A percentile compares a stretch with the other conserved stretches of the same genome.
These are phyloP conservation scores for Chesias legatella DNA, from an alignment of 2,888 invertebrate genomes.

Conservation along the genomic window DNA sequence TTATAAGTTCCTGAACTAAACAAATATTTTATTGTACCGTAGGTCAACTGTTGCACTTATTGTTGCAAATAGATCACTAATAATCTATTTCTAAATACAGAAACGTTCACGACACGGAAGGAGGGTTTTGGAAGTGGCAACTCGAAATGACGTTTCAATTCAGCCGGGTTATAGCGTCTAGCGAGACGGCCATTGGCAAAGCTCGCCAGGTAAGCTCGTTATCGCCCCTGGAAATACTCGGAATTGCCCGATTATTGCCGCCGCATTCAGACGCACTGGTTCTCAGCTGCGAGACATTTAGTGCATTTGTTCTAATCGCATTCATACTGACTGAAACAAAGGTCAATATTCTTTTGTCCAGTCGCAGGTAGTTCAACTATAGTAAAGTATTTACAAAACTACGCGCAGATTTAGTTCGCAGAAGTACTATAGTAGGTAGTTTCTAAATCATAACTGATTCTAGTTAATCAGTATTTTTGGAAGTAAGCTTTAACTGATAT, in stretches of 20 bases:
- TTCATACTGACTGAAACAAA: conserved; percentile 13
- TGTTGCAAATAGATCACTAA: too few species aligned
- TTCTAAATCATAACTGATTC: too few species aligned
- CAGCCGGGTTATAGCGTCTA: conserved; percentile 37
- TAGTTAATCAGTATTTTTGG: too few species aligned
- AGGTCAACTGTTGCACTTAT: conserved; percentile 5
- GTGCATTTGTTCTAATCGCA: conserved; percentile 8
- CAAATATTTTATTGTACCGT: too few species aligned
- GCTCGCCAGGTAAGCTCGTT: conserved; percentile 49
- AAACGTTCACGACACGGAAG: not conserved
- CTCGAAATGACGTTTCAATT: conserved; percentile 35
- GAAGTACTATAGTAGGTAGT: too few species aligned
- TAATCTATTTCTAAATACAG: too few species aligned
- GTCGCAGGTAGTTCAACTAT: not conserved
- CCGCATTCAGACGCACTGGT: conserved; percentile 20
- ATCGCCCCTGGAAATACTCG: conserved; percentile 51
- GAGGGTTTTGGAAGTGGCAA: conserved; percentile 3
- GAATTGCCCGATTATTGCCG: conserved; percentile 34
- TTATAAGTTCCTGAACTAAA: too few species aligned
- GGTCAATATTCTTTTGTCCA: conserved; percentile 14
- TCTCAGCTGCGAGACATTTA: conserved; percentile 13
- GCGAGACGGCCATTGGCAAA: conserved; percentile 37
- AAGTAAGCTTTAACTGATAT: too few species aligned
- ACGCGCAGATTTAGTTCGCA: too few species aligned
- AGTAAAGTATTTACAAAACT: too few species aligned